Base-by-base conservation (phyloP, 2,113 vertebrate species). In the Argyrosomus japonicus region DNA sequence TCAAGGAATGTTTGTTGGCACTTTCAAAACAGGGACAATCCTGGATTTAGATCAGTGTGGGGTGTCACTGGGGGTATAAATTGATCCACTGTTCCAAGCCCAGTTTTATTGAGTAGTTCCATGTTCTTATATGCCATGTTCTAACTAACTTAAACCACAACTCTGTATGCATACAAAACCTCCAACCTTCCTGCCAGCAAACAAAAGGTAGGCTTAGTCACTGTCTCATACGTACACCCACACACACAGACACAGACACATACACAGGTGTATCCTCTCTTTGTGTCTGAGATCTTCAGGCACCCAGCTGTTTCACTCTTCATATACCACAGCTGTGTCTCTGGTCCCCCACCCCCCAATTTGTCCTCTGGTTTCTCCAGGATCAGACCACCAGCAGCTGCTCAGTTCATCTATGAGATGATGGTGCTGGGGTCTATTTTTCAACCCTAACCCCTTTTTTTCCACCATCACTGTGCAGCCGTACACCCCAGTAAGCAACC, bases 221-320 rank as follows among this genome's bases (percentile, higher is more conserved):
- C n/a, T 47, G 50, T 47, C 56, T 77, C 21, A 64, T 32, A 17
- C 10, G 19, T 10, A 19, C 69, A 70, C 32, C 2, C 68, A n/a
- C 50, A 43, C 21, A 68, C 58, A 61, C 57, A 65, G 3, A 32
- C 63, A 82, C 82, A 85, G 47, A 56, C 32, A 54, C 51, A 58
- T 48, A 65, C 80, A 81, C 82, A 84, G 79, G 69, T 88, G 88
- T 79, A 57, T 82, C 68, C 77, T 79, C 32, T 56, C 72, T 84
- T 80, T 88, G 81, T 89, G 79, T 89, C 79, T 84, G 61, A 69
- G 50, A 4, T 80, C 77, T 85, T 68, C 64, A 79, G 75, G 18
- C 75, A 62, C 25, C 67, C 88, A 88, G 79, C 74, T 85, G 81
- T 79, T 87, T 69, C 17, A 47, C 23, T 60, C 69, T 25, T 68